Evolutionary conservation across 2,797 vertebrate genomes (phyloP).

Genomic region (Aplochiton taeniatus): DNA sequence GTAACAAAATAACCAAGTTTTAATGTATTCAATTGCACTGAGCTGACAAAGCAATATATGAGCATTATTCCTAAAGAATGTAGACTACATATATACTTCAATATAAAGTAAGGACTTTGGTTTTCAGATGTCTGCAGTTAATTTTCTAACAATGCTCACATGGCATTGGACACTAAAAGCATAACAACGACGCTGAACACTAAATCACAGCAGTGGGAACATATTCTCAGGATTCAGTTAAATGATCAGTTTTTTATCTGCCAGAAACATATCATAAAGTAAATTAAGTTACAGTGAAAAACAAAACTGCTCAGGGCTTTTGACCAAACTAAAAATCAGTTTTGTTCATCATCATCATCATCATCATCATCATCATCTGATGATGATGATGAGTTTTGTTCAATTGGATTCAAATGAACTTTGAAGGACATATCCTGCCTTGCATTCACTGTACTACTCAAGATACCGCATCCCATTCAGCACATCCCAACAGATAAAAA

Average conservation of each 20-base stretch:
- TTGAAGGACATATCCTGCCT: no score
- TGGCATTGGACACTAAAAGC: neutral
- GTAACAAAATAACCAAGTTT: no score
- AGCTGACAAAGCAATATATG: no score
- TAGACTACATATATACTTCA: no score
- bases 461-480: no score
- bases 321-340: constrained; percentile 19
- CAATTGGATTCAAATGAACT: constrained; percentile 15
- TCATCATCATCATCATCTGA: no score
- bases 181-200: neutral
- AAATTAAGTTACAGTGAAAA: constrained; percentile 8
- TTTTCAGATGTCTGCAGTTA: neutral
- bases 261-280: neutral
- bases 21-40: no score
- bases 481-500: no score
- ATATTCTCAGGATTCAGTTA: constrained; percentile 1
- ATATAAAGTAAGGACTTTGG: neutral
- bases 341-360: no score
- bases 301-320: constrained; percentile 1
- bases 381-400: constrained; percentile 30
- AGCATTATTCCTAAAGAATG: no score
- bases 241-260: neutral
- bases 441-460: no score
- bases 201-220: constrained; percentile 4
- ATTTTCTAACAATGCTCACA: neutral